phyloP scores from a whole-genome alignment of 2,888 invertebrate genomes.

The Lacanobia wlatinum region DNA sequence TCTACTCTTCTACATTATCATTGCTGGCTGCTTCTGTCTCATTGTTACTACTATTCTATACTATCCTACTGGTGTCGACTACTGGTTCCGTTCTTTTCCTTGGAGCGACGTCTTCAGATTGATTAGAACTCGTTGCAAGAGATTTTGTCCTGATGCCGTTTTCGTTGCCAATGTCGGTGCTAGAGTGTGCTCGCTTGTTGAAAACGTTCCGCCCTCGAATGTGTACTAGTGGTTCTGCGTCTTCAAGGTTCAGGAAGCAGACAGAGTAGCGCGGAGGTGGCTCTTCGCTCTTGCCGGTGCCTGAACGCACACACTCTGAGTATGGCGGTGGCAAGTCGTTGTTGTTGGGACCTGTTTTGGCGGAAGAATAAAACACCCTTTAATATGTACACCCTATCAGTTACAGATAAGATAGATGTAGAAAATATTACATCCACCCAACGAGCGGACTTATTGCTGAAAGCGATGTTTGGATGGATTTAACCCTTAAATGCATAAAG shows the following conservation, averaged over 20 bases:
- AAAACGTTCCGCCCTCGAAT: conserved; percentile 41
- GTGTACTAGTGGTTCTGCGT: conserved; percentile 73
- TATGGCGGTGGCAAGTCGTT: conserved; percentile 81
- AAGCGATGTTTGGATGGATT: too few relatives aligned
- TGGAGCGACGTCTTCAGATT: conserved; percentile 17
- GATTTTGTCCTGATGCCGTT: too few relatives aligned
- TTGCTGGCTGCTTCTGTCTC: conserved; percentile 25
- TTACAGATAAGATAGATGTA: too few relatives aligned
- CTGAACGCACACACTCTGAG: conserved; percentile 71
- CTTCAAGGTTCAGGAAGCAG: conserved; percentile 75
- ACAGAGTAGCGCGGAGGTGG: conserved; percentile 84
- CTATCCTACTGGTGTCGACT: conserved; percentile 63
- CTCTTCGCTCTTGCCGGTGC: conserved; percentile 70
- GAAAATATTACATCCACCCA: too few relatives aligned
- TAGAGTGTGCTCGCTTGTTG: background rate
- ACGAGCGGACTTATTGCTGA: too few relatives aligned
- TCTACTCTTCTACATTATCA: conserved; percentile 15
- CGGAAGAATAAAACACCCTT: too few relatives aligned
- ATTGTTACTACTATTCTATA: conserved; percentile 48
- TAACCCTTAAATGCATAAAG: too few relatives aligned
- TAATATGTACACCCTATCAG: too few relatives aligned
- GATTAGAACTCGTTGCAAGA: background rate
- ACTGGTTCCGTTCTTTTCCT: conserved; percentile 43
- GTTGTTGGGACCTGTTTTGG: conserved; percentile 11
- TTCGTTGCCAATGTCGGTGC: too few relatives aligned